These are phyloP conservation scores for Chironomus tentans DNA, from an alignment of 2,888 invertebrate genomes.

Conservation along the genomic window DNA sequence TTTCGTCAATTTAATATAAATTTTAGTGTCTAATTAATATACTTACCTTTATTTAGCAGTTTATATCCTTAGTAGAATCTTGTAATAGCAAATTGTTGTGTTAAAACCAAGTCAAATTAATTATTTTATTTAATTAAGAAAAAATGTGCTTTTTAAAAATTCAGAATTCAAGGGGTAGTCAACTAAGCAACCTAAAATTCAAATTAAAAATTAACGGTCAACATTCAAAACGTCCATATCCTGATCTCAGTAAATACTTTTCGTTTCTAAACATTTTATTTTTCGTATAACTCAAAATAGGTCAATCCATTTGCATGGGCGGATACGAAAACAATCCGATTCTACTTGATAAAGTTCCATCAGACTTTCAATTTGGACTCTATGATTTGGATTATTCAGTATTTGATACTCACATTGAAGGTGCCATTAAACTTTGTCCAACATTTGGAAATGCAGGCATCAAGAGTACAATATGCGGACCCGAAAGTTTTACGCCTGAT, in stretches of 20 bases:
- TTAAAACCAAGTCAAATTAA: no score
- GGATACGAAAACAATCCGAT: slow-evolving; percentile 83
- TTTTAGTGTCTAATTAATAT: no score
- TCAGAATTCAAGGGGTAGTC: no score
- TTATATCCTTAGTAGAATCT: no score
- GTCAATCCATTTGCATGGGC: slow-evolving; percentile 68
- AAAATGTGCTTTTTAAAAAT: no score
- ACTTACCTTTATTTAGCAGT: no score
- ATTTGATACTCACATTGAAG: slow-evolving; percentile 66
- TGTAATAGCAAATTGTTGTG: no score
- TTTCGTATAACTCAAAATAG: background rate
- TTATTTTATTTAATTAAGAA: no score
- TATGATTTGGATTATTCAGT: slow-evolving; percentile 83
- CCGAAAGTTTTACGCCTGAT: slow-evolving; percentile 87
- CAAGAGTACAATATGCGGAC: slow-evolving; percentile 80
- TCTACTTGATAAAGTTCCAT: slow-evolving; percentile 63
- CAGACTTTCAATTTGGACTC: slow-evolving; percentile 71
- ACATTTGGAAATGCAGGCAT: slow-evolving; percentile 64
- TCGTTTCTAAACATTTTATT: background rate
- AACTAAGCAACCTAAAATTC: no score
- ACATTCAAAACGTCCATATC: no score
- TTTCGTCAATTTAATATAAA: no score
- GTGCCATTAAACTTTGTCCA: slow-evolving; percentile 66
- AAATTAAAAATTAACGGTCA: no score
- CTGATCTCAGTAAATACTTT: background rate